These are phyloP conservation scores for Sula dactylatra DNA, from an alignment of 2,113 vertebrate genomes.

Conservation along the genomic window DNA sequence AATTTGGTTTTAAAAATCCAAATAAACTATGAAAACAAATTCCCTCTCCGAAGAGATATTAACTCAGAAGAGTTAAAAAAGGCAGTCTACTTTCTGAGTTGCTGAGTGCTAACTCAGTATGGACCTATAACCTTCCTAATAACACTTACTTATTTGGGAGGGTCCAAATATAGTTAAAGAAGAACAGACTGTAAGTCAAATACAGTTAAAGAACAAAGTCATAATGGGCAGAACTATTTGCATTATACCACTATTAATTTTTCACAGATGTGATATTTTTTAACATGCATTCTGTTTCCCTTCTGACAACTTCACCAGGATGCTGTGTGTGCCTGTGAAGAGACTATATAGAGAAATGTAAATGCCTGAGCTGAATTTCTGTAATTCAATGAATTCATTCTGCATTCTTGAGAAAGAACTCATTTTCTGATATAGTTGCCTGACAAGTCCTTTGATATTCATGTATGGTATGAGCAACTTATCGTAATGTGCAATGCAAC, in stretches of 20 bases:
- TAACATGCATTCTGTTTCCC: background rate
- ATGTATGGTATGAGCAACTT: background rate
- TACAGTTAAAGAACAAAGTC: background rate
- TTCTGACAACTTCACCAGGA: background rate
- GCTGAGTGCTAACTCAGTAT: background rate
- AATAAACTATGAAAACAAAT: background rate
- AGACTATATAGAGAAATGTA: background rate
- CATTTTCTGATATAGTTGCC: background rate
- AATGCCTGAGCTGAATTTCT: background rate
- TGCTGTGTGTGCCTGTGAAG: background rate
- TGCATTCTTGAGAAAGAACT: background rate
- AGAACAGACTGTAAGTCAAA: background rate
- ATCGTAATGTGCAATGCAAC: background rate
- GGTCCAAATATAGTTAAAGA: background rate
- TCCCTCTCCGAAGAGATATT: background rate
- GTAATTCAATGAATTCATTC: background rate
- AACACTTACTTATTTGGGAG: background rate
- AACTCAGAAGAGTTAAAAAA: background rate
- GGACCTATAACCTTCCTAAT: background rate
- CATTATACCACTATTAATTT: background rate
- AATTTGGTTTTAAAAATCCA: background rate
- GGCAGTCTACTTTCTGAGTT: background rate
- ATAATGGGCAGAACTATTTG: background rate
- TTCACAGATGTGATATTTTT: background rate
- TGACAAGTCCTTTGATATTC: slow-evolving; percentile 18